Evolutionary conservation across 2,113 vertebrate genomes (phyloP), one percentile per base, ranked within the genome.

Genomic region (Oryctolagus cuniculus): DNA sequence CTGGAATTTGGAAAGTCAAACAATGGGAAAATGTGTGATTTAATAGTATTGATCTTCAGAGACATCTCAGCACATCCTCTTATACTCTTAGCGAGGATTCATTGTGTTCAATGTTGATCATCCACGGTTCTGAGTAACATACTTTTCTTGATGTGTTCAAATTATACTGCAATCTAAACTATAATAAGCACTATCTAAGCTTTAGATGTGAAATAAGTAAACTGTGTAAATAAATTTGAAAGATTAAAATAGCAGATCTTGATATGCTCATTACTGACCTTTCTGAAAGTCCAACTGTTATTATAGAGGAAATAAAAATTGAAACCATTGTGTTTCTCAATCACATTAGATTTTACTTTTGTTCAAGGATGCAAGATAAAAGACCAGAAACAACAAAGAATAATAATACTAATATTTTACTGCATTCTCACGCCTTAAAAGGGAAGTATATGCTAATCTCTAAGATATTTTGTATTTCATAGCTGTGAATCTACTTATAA

Each of bases 1-100:
- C 77, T 94, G 86, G 87, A 82, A 93, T 94, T 87, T 87, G 92
- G 74, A 38, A 93, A 95, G 44, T 75, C 89, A 95, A 96, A 95
- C 92, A 96, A 92, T 89, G 75, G 86, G 61, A 95, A 96, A 96
- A 93, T 95, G 92, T 97, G 86, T 92, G 82, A 91, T 96, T 96
- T 93, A 80, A 92, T 64, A 69, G 72, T 83, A 95, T 89, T 85
- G 96, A 95, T 97, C 88, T 93, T 82, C 88, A 86, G 92, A 84
- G 73, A 88, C 51, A 67, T 88, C 51, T 82, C 69, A 36, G 49
- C 31, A 49, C 82, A 80, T 73, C 31, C 1, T 87, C 64, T 90
- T 78, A 63, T 61, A n/a, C 44, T 63, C 53, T 93, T 81, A 86
- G 53, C 2, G 13, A 55, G 82, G 73, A 70, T 88, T 83, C 36